Percentiles rank a stretch among this genome's conserved stretches.
Conservation (phyloP, 2,797 vertebrate species). For the Cirrhinus mrigala region DNA sequence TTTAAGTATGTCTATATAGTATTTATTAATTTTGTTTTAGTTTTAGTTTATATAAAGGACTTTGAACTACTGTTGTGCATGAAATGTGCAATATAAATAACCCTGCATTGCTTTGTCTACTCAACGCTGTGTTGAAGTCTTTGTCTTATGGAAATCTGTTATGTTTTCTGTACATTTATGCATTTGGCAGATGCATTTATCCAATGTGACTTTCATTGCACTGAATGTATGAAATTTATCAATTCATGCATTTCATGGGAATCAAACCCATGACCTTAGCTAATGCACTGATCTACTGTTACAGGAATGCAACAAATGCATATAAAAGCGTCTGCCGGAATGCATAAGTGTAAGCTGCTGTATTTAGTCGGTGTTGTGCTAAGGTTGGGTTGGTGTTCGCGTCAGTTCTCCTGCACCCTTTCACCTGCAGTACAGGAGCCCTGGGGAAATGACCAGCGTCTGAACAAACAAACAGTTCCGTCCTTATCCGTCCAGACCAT, state of each 20-base stretch:
- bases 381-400: neutral
- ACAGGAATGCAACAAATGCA: neutral
- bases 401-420: constrained; percentile 12
- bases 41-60: no score
- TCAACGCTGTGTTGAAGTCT: no score
- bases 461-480: constrained; percentile 75
- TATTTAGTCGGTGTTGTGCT: no score
- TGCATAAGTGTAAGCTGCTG: neutral
- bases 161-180: neutral
- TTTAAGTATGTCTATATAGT: no score
- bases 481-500: constrained; percentile 64
- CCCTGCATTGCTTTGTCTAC: no score
- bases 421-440: neutral
- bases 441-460: constrained; percentile 70
- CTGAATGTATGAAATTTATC: neutral
- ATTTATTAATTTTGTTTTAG: neutral
- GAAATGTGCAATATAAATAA: no score
- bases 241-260: neutral
- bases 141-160: neutral
- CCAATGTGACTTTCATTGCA: neutral
- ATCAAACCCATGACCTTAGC: neutral
- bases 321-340: neutral
- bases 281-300: neutral
- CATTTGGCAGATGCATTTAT: neutral
- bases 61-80: no score